Evolutionary conservation across 2,113 vertebrate genomes (phyloP).

Genomic region (Erinaceus europaeus): DNA sequence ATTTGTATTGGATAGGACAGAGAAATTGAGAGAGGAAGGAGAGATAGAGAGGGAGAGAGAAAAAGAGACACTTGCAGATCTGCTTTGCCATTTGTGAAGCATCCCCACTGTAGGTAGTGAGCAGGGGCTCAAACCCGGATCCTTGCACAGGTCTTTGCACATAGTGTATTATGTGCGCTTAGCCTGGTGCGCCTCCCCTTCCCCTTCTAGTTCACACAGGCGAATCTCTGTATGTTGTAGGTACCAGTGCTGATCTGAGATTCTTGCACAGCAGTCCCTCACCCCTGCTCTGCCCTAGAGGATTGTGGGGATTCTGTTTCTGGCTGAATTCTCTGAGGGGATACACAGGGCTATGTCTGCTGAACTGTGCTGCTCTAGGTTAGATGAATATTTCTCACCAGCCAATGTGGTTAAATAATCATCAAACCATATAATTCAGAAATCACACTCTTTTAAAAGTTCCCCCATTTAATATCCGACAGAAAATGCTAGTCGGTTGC

Average conservation of each 20-base stretch:
- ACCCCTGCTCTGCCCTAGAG: neutral
- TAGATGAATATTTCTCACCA: slow-evolving; percentile 41
- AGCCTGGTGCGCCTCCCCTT: no score
- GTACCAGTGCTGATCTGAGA: neutral
- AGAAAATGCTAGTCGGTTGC: slow-evolving; percentile 52
- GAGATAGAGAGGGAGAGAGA: no score
- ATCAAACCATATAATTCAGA: slow-evolving; percentile 52
- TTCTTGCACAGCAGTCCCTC: neutral
- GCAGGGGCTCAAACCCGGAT: no score
- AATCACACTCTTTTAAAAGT: neutral
- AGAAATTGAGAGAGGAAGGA: no score
- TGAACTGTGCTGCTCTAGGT: neutral
- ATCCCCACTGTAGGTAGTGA: no score
- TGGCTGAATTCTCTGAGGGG: neutral
- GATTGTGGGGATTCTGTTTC: neutral
- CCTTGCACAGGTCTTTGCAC: no score
- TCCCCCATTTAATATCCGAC: neutral
- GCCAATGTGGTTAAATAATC: slow-evolving; percentile 26
- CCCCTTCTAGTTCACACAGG: neutral
- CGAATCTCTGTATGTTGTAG: neutral
- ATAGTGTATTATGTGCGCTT: no score
- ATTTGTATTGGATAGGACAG: no score
- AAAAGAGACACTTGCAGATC: no score
- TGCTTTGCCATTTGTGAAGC: no score
- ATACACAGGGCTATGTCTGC: neutral